These are phyloP conservation scores for Drosophila pseudotakahashii DNA, from an alignment of 2,888 invertebrate genomes.

Conservation along the genomic window DNA sequence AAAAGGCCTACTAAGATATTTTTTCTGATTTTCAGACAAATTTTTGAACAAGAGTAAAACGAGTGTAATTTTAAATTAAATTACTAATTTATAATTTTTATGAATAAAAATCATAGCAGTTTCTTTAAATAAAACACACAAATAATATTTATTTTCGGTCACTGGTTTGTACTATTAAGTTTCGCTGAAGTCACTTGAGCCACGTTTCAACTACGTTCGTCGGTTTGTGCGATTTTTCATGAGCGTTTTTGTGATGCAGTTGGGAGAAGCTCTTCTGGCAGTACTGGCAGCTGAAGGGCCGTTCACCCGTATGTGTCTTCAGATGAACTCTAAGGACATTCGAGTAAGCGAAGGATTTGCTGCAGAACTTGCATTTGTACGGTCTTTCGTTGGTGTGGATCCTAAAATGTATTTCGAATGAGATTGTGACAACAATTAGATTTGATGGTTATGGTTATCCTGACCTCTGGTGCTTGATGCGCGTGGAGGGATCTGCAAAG, in stretches of 20 bases:
- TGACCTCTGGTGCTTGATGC: slow-evolving; percentile 83
- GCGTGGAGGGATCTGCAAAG: slow-evolving; percentile 83
- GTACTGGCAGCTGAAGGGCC: slow-evolving; percentile 77
- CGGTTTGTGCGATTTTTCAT: slow-evolving; percentile 62
- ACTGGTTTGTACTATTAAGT: not conserved
- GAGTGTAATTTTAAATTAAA: no score
- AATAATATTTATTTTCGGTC: not conserved
- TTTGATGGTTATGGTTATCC: not conserved
- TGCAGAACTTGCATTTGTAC: slow-evolving; percentile 76
- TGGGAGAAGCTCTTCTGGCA: slow-evolving; percentile 78
- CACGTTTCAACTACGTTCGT: not conserved
- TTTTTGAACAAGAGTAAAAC: no score
- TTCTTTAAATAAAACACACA: no score
- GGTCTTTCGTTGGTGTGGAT: slow-evolving; percentile 82
- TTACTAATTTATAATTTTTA: no score
- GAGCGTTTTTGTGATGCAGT: slow-evolving; percentile 80
- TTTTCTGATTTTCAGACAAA: no score
- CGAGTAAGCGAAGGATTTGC: slow-evolving; percentile 80
- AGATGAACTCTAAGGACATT: slow-evolving; percentile 81
- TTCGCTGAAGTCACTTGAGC: not conserved
- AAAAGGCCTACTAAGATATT: no score
- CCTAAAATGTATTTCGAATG: slow-evolving; percentile 24
- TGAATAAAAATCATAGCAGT: no score
- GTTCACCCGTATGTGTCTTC: slow-evolving; percentile 81
- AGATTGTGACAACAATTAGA: no score